Percentiles rank a stretch among this genome's conserved stretches.
Evolutionary conservation across 2,113 vertebrate species (phyloP).

Genomic region (Sigmodon hispidus): DNA sequence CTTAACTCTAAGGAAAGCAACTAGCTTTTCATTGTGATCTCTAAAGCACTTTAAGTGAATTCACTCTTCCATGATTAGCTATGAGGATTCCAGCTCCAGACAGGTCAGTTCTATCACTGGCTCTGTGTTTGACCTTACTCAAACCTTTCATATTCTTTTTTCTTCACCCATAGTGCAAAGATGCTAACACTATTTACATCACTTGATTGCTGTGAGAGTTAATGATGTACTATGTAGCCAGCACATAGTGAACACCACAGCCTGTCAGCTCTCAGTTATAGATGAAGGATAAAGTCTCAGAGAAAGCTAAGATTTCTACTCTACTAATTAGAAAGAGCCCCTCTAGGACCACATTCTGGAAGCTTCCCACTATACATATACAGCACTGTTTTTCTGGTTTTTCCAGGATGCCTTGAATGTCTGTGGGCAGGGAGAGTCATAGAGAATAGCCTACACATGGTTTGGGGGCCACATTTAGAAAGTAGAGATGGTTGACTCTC

Average conservation of each 20-base stretch:
- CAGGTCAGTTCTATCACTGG: neutral
- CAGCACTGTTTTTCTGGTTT: neutral
- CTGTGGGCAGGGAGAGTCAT: neutral
- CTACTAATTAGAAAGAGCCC: neutral
- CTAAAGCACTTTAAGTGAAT: neutral
- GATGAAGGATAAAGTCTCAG: conserved; percentile 5
- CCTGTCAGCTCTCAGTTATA: neutral
- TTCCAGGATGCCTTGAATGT: neutral
- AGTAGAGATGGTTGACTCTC: neutral
- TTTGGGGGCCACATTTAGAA: neutral
- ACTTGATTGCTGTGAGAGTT: neutral
- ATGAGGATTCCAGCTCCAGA: neutral
- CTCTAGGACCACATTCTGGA: neutral
- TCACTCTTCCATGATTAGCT: neutral
- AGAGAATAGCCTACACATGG: neutral
- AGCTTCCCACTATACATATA: too few relatives aligned
- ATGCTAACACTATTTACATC: neutral
- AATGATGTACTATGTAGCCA: neutral
- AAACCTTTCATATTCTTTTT: neutral
- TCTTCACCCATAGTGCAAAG: neutral
- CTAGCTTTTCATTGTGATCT: neutral
- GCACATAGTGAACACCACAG: neutral
- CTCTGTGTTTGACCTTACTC: neutral
- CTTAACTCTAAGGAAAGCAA: neutral
- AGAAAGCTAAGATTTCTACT: neutral